phyloP scores from a whole-genome alignment of 1,140 invertebrate species.

The Teleogryllus occipitalis region DNA sequence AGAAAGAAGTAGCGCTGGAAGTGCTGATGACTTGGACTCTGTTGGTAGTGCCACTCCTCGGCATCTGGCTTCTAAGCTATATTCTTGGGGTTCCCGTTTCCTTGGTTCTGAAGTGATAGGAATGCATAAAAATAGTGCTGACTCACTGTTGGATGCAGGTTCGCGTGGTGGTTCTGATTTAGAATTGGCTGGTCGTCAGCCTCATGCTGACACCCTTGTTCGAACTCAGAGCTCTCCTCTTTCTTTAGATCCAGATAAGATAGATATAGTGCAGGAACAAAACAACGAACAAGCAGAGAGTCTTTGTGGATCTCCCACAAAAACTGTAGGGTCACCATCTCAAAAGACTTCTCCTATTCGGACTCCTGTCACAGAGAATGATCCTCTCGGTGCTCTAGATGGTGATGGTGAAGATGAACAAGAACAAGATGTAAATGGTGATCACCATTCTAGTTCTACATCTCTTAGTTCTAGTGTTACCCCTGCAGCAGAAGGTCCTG shows the following conservation, averaged over 20 bases:
- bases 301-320: conserved; percentile 9
- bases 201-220: neutral
- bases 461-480: conserved; percentile 11
- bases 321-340: conserved; percentile 8
- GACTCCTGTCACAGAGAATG: conserved; percentile 80
- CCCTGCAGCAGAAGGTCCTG: conserved; percentile 33
- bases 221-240: neutral
- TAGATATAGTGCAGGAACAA: neutral
- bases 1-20: conserved; percentile 23
- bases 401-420: conserved; percentile 33
- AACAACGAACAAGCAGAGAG: neutral
- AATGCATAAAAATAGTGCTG: conserved; percentile 7
- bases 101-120: neutral
- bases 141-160: conserved; percentile 1
- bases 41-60: conserved; percentile 6
- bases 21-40: conserved; percentile 24
- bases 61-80: conserved; percentile 12
- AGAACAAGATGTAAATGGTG: conserved; percentile 11
- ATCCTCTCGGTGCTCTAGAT: conserved; percentile 75
- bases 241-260: neutral
- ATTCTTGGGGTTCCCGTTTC: neutral
- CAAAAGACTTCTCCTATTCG: conserved; percentile 36
- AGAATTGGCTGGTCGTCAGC: neutral
- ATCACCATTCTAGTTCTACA: conserved; percentile 10
- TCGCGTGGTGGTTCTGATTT: conserved; percentile 4